Percentiles rank a stretch among this genome's conserved stretches.
Evolutionary conservation across 2,797 vertebrate genomes (phyloP).

Genomic region (Cyprinodon diabolis): DNA sequence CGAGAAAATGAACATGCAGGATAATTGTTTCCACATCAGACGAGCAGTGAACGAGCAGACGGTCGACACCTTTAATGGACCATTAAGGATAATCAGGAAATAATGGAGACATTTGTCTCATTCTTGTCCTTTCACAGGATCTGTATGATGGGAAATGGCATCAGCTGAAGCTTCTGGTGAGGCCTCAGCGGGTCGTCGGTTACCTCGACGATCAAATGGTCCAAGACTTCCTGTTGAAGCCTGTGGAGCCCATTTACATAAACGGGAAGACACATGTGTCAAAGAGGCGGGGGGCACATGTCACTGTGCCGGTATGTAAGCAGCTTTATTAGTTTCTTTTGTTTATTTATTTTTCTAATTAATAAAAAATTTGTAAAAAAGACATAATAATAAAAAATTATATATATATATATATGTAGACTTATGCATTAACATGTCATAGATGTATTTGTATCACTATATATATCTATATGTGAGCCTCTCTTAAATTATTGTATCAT

Average conservation of each 20-base stretch:
- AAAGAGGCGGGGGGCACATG: constrained; percentile 70
- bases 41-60: constrained; percentile 4
- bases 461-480: too few species aligned
- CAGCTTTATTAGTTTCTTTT: not conserved
- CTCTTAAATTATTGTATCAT: too few species aligned
- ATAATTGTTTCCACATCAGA: constrained; percentile 23
- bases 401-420: too few species aligned
- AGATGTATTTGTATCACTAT: too few species aligned
- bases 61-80: not conserved
- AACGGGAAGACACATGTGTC: constrained; percentile 84
- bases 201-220: constrained; percentile 79
- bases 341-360: too few species aligned
- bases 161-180: constrained; percentile 83
- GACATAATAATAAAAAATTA: too few species aligned
- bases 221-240: constrained; percentile 63
- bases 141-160: constrained; percentile 85
- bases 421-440: too few species aligned
- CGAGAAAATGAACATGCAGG: constrained; percentile 29
- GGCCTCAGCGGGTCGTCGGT: constrained; percentile 58
- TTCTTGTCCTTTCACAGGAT: constrained; percentile 55
- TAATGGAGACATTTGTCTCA: not conserved
- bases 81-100: constrained; percentile 7
- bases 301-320: constrained; percentile 78
- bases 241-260: constrained; percentile 82
- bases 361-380: too few species aligned